These are phyloP conservation scores for Trachops cirrhosus DNA, from an alignment of 2,797 vertebrate species.

Conservation along the genomic window DNA sequence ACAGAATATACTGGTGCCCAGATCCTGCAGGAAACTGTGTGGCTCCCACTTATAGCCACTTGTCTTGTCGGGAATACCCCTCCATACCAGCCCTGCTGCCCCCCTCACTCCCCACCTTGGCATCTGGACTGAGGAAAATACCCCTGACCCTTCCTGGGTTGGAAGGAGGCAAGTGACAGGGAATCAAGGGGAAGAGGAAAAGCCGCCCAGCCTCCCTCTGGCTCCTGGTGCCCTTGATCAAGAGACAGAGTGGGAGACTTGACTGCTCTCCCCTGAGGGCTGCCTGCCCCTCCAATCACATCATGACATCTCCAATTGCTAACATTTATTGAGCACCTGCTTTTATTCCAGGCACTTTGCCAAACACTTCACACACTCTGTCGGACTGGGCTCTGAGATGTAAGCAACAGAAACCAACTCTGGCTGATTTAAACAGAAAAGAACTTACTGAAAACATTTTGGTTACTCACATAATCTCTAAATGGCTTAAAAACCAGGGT, in stretches of 20 bases:
- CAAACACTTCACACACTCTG: background rate
- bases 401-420: background rate
- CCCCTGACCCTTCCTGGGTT: background rate
- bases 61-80: background rate
- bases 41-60: background rate
- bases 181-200: background rate
- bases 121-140: background rate
- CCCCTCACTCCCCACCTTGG: background rate
- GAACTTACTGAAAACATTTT: background rate
- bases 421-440: background rate
- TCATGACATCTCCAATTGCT: background rate
- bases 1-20: background rate
- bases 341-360: background rate
- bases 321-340: conserved; percentile 20
- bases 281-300: background rate
- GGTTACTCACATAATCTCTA: background rate
- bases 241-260: background rate
- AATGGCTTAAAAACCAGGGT: background rate
- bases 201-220: too few relatives aligned
- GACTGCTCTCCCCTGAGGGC: background rate
- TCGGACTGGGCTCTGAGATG: background rate
- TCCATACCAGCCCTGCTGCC: background rate
- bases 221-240: background rate
- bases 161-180: background rate
- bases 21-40: background rate